Base-by-base conservation (phyloP, 2,888 invertebrate species). In the Nematopogon swammerdamellus region DNA sequence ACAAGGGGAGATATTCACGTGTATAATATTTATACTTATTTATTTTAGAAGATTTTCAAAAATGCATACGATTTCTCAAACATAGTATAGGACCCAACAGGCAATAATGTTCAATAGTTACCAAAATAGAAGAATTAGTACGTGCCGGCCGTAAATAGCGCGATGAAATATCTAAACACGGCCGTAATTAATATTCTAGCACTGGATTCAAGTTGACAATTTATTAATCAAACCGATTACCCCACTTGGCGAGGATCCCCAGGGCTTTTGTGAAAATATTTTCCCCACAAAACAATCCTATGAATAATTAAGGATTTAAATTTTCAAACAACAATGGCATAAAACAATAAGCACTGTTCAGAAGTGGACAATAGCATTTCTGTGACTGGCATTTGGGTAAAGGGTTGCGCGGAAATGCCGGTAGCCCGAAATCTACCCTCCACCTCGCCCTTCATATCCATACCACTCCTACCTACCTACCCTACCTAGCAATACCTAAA, bases 161-260 rank as follows among this genome's bases (percentile, higher is more conserved):
- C n/a, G n/a, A 25, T 76, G 77, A 77, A 76, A 76, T 77, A 79
- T 79, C 67, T 72, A 14, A 36, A 36, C 36, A 75, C 67, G 76
- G 77, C 70, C 68, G 73, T 77, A 74, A 79, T 79, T 77, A 73
- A 79, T 75, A 75, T 72, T 73, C 72, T 71, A 73, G 68, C 72
- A 60, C 68, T 71, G 79, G 75, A 77, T 79, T 71, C 76, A 73
- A 75, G 70, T 77, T 79, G 79, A 77, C 79, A 79, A 79, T 79
- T 77, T 79, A 79, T 79, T 79, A 77, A 77, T 79, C 79, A 79
- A 73, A 74, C 68, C 76, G 75, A 79, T 79, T 79, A 75, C 77
- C 72, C 67, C 74, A 72, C 77, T 48, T 61, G 67, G 67, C 44
- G 18, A 6, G 44, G 63, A 69, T 65, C 67, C 70, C 68, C 60